Conservation (phyloP, 1,140 invertebrate species). For the Eulimnadia texana region DNA sequence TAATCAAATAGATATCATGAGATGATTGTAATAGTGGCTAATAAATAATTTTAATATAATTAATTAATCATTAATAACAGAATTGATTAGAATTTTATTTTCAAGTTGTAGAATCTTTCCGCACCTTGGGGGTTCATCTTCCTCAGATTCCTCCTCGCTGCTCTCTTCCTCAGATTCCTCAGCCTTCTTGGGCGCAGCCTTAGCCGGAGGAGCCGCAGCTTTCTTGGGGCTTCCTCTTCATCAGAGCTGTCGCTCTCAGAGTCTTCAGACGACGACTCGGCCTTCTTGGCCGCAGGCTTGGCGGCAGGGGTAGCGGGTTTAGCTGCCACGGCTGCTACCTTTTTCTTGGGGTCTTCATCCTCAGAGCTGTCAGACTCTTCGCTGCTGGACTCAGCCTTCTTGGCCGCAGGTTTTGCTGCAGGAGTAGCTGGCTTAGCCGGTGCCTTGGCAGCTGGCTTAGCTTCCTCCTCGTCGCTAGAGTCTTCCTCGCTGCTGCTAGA, state of each 20-base stretch:
- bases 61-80: too few species aligned
- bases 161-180: conserved; percentile 14
- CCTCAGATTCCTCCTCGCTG: conserved; percentile 7
- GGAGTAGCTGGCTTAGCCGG: conserved; percentile 4
- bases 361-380: conserved; percentile 17
- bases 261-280: conserved; percentile 21
- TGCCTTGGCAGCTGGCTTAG: neutral
- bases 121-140: too few species aligned
- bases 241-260: conserved; percentile 14
- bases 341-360: conserved; percentile 17
- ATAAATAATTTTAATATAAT: too few species aligned
- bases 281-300: conserved; percentile 19
- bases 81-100: too few species aligned
- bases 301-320: conserved; percentile 11
- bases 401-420: conserved; percentile 9
- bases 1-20: too few species aligned
- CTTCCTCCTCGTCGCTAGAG: conserved; percentile 14
- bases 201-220: neutral
- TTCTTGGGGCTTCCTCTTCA: conserved; percentile 9
- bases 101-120: too few species aligned
- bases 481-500: conserved; percentile 13
- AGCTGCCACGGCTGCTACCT: conserved; percentile 3
- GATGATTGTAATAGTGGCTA: too few species aligned
- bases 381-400: conserved; percentile 18
- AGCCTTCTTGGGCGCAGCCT: neutral